Base-by-base conservation (phyloP, 53 echinoderm and acorn worm species). In the Crossaster papposus region DNA sequence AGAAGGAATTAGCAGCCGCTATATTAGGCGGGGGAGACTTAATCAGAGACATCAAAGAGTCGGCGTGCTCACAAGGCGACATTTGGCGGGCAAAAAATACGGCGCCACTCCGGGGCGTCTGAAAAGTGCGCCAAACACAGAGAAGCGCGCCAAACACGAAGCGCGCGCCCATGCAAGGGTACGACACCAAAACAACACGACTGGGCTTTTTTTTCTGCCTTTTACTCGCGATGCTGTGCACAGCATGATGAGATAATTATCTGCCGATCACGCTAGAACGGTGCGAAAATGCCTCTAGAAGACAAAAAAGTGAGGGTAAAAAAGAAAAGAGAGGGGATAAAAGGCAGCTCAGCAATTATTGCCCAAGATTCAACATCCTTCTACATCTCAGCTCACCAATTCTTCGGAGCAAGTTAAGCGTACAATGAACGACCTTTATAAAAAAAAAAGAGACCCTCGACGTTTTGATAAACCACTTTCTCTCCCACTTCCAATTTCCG, bases 181-280 rank as follows among this genome's bases (percentile, higher is more conserved):
- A 20, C 13, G 37, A 17, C 65, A 54, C 17, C 30, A 15, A 76
- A 36, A 62, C 36, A 64, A 58, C 77, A 87, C 76, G 77, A 87
- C 33, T 86, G 77, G 44, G 44, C 6, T 9, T 44, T 44, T 44
- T 5, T 75, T 86, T n/a, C n/a, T n/a, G n/a, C n/a, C n/a, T n/a
- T 58, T 58, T 62, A 64, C 36, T 77, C 55, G 20, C 2, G 58
- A 62, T 87, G 87, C 58, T 77, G 31, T 32, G 55, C 77, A 15
- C 83, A 75, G 51, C 76, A 31, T 30, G 32, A 32, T 52, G 32
- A 87, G 87, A 87, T 87, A 87, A 87, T 87, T 87, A 87, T 87
- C 77, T 37, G 32, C 38, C 64, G 75, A 58, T 54, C 36, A 87
- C 77, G 87, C 74, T 33, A 76, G 87, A 87, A 87, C 77, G 62